Evolutionary conservation across 1,140 invertebrate genomes (phyloP), one percentile per base, ranked within the genome.

Genomic region (Hestina assimilis): DNA sequence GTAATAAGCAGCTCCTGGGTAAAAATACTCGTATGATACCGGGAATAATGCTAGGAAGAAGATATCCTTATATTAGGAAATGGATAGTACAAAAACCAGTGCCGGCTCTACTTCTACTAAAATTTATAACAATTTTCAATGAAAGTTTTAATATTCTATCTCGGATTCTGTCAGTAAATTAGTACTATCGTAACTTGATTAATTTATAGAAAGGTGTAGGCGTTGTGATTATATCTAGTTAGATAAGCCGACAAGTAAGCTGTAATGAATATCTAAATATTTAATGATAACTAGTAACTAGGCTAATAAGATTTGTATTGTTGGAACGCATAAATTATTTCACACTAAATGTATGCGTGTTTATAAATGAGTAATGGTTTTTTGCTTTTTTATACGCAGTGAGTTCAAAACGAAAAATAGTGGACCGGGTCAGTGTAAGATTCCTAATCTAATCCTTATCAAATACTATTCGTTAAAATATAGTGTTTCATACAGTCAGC

Each of bases 211-310:
- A 19, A 38, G 33, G 33, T 11, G 33, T 38, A 17, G 33, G 33
- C 3, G n/a, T 9, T n/a, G n/a, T n/a, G n/a, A n/a, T n/a, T n/a
- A n/a, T n/a, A n/a, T n/a, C n/a, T n/a, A n/a, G n/a, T n/a, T n/a
- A 38, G 33, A 38, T 38, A 38, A 38, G 15, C 19, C 15, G 19
- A 19, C 33, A 14, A 1, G n/a, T 21, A 4, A 47, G 9, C n/a
- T 4, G 2, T 48, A 48, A 48, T 48, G 20, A 48, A 38, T 38
- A 47, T 47, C 28, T 47, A 47, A 47, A 48, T 48, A 48, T 33
- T 35, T 15, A 48, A 48, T 48, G 7, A 21, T 9, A 48, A 2
- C n/a, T 17, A 23, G 26, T 46, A 11, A 26, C n/a, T 17, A 4
- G 15, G 14, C 19, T 31, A 31, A 46, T 46, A 24, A 31, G 28